Evolutionary conservation across 2,113 vertebrate species (phyloP).

Genomic region (Microcebus griseorufus): DNA sequence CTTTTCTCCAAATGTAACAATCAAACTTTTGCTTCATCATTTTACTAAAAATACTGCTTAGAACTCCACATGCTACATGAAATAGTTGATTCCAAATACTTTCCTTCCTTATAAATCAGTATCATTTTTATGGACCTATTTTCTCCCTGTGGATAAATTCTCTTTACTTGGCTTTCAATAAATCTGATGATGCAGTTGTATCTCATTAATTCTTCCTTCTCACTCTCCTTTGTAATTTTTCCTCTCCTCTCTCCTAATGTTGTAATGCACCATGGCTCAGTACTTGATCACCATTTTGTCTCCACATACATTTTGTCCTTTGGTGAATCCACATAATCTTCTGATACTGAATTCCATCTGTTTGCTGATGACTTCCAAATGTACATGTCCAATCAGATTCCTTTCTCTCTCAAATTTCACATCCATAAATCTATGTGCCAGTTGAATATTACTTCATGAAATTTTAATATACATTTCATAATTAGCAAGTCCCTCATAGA

Average conservation of each 20-base stretch:
- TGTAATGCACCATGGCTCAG: background rate
- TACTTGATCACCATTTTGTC: background rate
- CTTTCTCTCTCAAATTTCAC: background rate
- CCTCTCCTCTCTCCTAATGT: background rate
- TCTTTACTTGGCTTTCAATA: background rate
- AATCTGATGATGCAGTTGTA: background rate
- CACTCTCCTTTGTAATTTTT: background rate
- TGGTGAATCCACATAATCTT: background rate
- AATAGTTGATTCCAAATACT: background rate
- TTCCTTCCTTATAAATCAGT: background rate
- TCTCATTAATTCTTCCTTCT: background rate
- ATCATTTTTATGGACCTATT: background rate
- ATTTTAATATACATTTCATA: background rate
- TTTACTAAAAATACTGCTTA: background rate
- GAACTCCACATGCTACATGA: background rate
- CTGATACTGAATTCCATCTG: background rate
- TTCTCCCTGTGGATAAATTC: background rate
- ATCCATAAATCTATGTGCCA: background rate
- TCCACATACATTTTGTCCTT: background rate
- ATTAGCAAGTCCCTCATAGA: background rate
- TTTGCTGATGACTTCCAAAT: background rate
- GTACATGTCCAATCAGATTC: background rate
- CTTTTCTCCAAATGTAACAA: background rate
- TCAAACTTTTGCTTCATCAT: background rate
- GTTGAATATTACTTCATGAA: background rate